phyloP scores from a whole-genome alignment of 2,888 invertebrate species.

The Pandemis corylana region DNA sequence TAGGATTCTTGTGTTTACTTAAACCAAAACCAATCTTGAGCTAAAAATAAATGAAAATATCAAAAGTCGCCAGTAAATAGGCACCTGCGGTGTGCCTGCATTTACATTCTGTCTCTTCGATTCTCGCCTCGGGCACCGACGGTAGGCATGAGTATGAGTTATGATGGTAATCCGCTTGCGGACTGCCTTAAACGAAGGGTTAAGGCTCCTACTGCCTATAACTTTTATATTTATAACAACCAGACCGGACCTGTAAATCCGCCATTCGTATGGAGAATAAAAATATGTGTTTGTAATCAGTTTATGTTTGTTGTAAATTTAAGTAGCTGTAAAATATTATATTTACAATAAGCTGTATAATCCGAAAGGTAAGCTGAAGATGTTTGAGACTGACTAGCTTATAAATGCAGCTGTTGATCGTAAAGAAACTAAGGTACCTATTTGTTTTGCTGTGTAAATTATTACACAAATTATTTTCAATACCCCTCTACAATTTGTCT shows the following conservation, averaged over 20 bases:
- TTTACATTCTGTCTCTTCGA: conserved; percentile 63
- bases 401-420: background rate
- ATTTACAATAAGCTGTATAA: conserved; percentile 7
- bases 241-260: conserved; percentile 63
- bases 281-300: conserved; percentile 46
- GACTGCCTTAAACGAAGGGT: conserved; percentile 81
- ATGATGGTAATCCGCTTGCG: conserved; percentile 82
- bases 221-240: conserved; percentile 78
- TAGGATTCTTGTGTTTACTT: too few relatives aligned
- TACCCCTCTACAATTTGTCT: too few relatives aligned
- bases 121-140: conserved; percentile 71
- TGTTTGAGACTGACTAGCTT: background rate
- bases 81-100: conserved; percentile 52
- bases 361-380: conserved; percentile 12
- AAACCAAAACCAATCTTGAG: too few relatives aligned
- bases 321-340: conserved; percentile 22
- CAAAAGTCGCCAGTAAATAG: background rate
- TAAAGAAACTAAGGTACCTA: background rate
- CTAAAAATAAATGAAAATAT: conserved; percentile 9
- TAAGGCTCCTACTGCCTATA: conserved; percentile 76
- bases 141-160: conserved; percentile 83
- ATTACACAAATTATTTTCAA: background rate
- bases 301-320: conserved; percentile 32
- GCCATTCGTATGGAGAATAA: conserved; percentile 58
- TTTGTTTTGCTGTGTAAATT: background rate